Evolutionary conservation across 92 coral and sea anemone species (phyloP), one percentile per base, ranked within the genome.

Genomic region (Bergia puertoricense): DNA sequence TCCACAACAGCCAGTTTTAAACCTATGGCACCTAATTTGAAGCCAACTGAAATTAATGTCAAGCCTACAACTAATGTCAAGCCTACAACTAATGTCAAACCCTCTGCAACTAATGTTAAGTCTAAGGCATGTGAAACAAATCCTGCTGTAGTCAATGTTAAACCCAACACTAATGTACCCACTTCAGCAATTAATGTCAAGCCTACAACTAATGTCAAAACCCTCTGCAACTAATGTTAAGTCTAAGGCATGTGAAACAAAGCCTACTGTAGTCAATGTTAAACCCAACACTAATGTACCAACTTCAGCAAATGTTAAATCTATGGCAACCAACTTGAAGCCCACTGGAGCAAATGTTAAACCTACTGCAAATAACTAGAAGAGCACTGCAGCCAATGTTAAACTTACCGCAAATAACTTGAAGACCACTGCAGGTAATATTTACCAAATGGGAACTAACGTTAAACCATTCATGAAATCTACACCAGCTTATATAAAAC

Each of bases 131-230:
- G 30, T 30, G 30, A 30, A 30, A 30, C 30, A 30, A 30, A 30
- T 30, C 30, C 30, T 30, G 30, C 68, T 62, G 11, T 10, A 18
- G 73, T 23, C 16, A 44, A 77, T 83, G 71, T 85, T 86, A 76
- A 36, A 83, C 74, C 92, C 20, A 81, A 30, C 30, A 30, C 30
- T 30, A 30, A 30, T 30, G 30, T 30, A 30, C 30, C 30, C 30
- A 30, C 30, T 30, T 30, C 72, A 88, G 66, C 85, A 79, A 30
- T 69, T 76, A 89, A 69, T 76, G 41, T 85, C 40, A 80, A 89
- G 41, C 86, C 80, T 86, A 76, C 30, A 30, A 30, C 30, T 30
- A 30, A 30, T 30, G 30, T 30, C 30, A 30, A 30, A 30, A 30
- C 30, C 30, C 30, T 30, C 85, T 67, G 81, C 43, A 71, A 77